Base-by-base conservation (phyloP, 2,888 invertebrate genomes). In the Melieria picta region DNA sequence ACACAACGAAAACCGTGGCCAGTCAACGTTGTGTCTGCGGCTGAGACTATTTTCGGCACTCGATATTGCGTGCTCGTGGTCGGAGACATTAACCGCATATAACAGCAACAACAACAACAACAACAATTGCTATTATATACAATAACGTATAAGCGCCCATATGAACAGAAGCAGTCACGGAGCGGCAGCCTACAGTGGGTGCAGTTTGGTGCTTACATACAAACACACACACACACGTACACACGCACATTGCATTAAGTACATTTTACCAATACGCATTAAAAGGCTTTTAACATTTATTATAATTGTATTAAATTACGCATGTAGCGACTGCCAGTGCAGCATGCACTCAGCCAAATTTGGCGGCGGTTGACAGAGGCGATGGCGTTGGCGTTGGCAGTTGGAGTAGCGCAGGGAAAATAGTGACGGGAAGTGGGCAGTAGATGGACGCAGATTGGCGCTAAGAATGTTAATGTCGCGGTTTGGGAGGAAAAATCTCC, bases 211-310 rank as follows among this genome's bases (percentile, higher is more conserved):
- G 2, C 50, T 10, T 50, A 50, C 7, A 13, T 4, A 13, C 11
- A 52, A 7, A 52, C 52, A 52, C 13, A n/a, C 11, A 52, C 11
- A 50, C 11, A 50, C 7, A 1, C 11, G 1, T 1, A 3, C 50
- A 3, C 11, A 2, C 50, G 3, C 9, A 50, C 50, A 50, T 16
- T 16, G 52, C 68, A 69, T 62, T 69, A 62, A 65, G 52, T 30
- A 48, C 61, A 62, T 71, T 71, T 67, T 71, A 73, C 60, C 65
- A 73, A 73, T 73, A 64, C 62, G 60, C 67, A 67, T 73, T 71
- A 73, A 73, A 70, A 73, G 65, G 69, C 73, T 71, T 73, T 73
- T 73, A 73, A 71, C 71, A 73, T 71, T 71, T 71, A 71, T 71
- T 73, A 67, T 73, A 68, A 71, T 73, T 73, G 56, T 71, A 73